Conservation (phyloP, 1,140 invertebrate genomes). For the Frieseomelitta varia region DNA sequence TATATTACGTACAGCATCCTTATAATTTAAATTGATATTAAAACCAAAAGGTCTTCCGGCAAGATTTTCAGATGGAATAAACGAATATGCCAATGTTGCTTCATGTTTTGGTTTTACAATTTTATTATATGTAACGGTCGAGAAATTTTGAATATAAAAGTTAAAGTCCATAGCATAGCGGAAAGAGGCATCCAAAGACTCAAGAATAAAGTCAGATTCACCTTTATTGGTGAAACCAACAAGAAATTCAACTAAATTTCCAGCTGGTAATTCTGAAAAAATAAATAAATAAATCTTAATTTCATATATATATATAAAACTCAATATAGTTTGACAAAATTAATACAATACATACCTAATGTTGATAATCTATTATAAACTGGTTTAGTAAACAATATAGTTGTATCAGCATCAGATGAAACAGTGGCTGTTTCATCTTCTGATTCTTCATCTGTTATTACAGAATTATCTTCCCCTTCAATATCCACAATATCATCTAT, state of each 20-base stretch:
- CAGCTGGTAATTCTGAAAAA: constrained; percentile 93
- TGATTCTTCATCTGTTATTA: constrained; percentile 85
- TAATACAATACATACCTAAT: constrained; percentile 69
- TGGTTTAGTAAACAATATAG: constrained; percentile 96
- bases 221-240: constrained; percentile 98
- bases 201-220: constrained; percentile 93
- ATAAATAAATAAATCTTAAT: constrained; percentile 40
- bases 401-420: constrained; percentile 96
- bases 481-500: constrained; percentile 90
- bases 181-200: constrained; percentile 98
- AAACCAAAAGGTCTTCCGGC: constrained; percentile 97
- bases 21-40: constrained; percentile 96
- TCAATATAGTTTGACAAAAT: neutral
- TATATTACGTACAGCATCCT: constrained; percentile 87
- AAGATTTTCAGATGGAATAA: constrained; percentile 97
- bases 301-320: constrained; percentile 12
- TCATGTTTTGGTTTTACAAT: constrained; percentile 95
- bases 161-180: constrained; percentile 99
- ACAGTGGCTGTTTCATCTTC: constrained; percentile 88
- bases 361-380: constrained; percentile 75
- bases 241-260: constrained; percentile 95
- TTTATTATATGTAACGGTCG: constrained; percentile 93
- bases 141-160: constrained; percentile 99
- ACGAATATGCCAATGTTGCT: constrained; percentile 97
- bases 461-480: constrained; percentile 87